Evolutionary conservation across 2,797 vertebrate species (phyloP).

Genomic region (Urocyon cinereoargenteus): DNA sequence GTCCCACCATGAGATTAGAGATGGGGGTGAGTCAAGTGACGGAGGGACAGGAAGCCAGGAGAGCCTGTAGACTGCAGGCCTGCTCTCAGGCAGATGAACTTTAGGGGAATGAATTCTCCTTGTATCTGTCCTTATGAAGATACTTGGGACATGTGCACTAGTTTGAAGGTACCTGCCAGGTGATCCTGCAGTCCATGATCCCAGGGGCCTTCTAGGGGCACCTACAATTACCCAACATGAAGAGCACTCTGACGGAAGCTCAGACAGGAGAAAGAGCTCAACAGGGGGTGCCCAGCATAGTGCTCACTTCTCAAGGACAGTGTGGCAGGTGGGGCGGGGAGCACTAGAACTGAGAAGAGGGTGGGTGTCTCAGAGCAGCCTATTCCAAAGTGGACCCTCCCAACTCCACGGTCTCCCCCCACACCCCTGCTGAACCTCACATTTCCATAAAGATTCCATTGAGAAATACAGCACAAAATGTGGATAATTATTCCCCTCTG

Average conservation of each 20-base stretch:
- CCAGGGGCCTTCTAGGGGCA: background rate
- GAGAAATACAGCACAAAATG: background rate
- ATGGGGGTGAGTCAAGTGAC: background rate
- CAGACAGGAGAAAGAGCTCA: background rate
- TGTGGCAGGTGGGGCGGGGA: accelerated
- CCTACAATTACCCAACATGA: background rate
- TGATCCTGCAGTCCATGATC: background rate
- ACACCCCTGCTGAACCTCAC: background rate
- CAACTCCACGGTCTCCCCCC: background rate
- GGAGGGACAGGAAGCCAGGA: background rate
- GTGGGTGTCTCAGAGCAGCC: background rate
- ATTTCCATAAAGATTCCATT: background rate
- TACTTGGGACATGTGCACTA: accelerated
- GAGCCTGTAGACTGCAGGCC: background rate
- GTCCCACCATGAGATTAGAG: background rate
- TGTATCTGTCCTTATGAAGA: background rate
- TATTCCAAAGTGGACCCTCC: background rate
- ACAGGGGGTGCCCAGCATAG: background rate
- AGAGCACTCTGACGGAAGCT: background rate
- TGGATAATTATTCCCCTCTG: background rate
- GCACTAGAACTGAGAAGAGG: background rate
- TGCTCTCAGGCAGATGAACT: background rate
- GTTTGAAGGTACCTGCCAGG: background rate
- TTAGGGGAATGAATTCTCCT: background rate
- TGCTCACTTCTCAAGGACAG: background rate